Evolutionary conservation across 2,888 invertebrate genomes (phyloP).

Genomic region (Mythimna loreyi): DNA sequence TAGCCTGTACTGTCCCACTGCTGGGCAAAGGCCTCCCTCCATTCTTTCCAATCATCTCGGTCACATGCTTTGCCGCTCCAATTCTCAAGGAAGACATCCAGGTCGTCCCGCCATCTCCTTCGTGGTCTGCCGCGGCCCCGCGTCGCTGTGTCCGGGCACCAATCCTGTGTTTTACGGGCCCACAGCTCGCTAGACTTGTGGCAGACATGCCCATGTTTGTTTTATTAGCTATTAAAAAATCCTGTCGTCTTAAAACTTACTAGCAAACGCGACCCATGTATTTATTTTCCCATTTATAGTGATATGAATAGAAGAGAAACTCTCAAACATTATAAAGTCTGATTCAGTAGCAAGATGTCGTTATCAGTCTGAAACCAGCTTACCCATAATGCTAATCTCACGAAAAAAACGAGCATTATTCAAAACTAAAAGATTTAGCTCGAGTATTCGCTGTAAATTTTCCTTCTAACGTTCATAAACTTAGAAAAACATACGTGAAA

Average conservation of each 20-base stretch:
- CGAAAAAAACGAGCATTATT: slow-evolving; percentile 64
- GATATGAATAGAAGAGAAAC: slow-evolving; percentile 30
- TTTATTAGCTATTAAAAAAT: slow-evolving; percentile 9
- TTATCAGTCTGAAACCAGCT: slow-evolving; percentile 61
- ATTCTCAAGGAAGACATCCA: no score
- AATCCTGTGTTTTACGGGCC: no score
- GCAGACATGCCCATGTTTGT: no score
- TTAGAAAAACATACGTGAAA: slow-evolving; percentile 78
- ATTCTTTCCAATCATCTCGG: no score
- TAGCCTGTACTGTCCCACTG: no score
- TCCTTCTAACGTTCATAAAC: slow-evolving; percentile 71
- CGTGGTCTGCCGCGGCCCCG: no score
- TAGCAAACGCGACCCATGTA: background rate
- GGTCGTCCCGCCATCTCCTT: no score
- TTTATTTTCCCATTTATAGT: slow-evolving; percentile 20
- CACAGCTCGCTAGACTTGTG: no score
- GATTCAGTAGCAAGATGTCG: slow-evolving; percentile 44
- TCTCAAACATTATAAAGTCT: slow-evolving; percentile 43
- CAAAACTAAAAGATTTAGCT: slow-evolving; percentile 69
- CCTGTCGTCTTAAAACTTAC: slow-evolving; percentile 1
- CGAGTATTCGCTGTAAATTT: slow-evolving; percentile 71
- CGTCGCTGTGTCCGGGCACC: no score
- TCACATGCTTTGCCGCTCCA: no score
- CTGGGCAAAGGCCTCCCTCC: no score
- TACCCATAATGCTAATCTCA: slow-evolving; percentile 63